These are phyloP conservation scores for Mesorhabditis spiculigera DNA, from an alignment of 2,888 invertebrate species.

Conservation along the genomic window DNA sequence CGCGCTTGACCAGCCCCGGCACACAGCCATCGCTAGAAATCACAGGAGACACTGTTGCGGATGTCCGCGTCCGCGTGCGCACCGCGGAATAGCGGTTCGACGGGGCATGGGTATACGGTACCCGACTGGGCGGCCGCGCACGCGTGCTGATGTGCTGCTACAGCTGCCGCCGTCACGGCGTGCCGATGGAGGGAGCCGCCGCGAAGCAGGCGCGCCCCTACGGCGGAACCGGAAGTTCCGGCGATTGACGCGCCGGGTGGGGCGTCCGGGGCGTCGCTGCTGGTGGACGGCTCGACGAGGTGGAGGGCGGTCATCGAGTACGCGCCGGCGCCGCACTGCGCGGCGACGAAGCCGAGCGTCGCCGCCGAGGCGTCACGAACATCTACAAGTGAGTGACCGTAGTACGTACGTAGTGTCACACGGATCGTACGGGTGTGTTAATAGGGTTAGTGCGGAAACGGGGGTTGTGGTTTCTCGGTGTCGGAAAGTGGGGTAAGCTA, in stretches of 20 bases:
- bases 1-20: neutral
- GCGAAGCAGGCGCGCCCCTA: neutral
- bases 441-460: too few species aligned
- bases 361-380: slow-evolving; percentile 11
- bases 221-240: neutral
- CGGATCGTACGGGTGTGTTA: too few species aligned
- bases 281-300: slow-evolving; percentile 16
- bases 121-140: neutral
- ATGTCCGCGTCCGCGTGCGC: neutral
- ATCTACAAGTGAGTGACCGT: neutral
- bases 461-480: too few species aligned
- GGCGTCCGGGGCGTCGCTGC: slow-evolving; percentile 18
- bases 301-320: slow-evolving; percentile 41
- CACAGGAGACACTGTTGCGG: slow-evolving; percentile 4
- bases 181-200: neutral
- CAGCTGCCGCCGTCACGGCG: neutral
- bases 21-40: neutral
- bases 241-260: slow-evolving; percentile 11
- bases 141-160: neutral
- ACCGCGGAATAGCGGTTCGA: neutral
- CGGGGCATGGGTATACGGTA: neutral
- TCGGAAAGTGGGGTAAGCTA: too few species aligned
- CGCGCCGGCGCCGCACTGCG: slow-evolving; percentile 29
- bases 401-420: too few species aligned
- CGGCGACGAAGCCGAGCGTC: slow-evolving; percentile 1